A percentile compares a stretch with the other conserved stretches of the same genome.
These are phyloP conservation scores for Aphis craccivora DNA, from an alignment of 1,140 invertebrate genomes.

Conservation along the genomic window DNA sequence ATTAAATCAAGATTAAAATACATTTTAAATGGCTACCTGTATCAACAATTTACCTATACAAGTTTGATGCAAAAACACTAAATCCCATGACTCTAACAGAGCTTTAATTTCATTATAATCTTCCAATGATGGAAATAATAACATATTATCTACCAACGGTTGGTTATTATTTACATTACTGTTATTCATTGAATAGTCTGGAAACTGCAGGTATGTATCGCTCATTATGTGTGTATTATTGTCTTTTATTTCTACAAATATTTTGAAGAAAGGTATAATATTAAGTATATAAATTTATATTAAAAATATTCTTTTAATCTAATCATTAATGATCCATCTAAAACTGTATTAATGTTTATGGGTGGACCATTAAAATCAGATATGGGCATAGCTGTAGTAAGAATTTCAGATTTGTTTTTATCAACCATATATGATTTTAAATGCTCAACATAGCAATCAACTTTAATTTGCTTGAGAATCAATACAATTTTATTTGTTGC, in stretches of 20 bases:
- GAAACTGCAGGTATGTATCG: background rate
- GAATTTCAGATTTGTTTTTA: background rate
- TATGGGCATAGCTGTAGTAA: background rate
- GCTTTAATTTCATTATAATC: background rate
- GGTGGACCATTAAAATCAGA: background rate
- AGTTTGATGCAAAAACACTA: background rate
- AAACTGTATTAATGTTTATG: background rate
- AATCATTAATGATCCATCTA: conserved; percentile 11
- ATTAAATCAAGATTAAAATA: background rate
- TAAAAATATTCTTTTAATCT: background rate
- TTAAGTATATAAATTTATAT: background rate
- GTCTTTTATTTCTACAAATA: background rate
- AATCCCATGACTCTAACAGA: background rate
- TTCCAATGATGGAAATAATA: background rate
- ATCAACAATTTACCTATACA: background rate
- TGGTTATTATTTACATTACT: background rate
- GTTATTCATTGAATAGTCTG: background rate
- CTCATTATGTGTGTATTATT: background rate
- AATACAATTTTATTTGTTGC: background rate
- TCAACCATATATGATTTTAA: background rate
- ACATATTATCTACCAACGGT: background rate
- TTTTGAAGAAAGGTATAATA: background rate
- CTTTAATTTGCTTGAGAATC: background rate
- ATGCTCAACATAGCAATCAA: conserved; percentile 11
- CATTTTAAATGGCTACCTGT: background rate